These are phyloP conservation scores for Rallus limicola DNA, from an alignment of 2,113 vertebrate genomes.

Conservation along the genomic window DNA sequence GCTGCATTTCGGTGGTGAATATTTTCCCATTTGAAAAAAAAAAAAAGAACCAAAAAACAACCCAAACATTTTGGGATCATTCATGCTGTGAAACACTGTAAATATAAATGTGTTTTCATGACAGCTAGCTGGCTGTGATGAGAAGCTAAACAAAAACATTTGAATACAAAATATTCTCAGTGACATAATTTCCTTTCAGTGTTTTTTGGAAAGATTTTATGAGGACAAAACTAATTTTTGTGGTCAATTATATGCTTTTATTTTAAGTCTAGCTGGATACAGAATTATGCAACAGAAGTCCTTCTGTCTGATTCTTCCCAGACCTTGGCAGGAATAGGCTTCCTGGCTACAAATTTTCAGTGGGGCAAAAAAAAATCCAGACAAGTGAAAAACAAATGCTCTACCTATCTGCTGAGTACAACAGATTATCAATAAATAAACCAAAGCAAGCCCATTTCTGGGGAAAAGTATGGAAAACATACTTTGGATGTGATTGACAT, in stretches of 20 bases:
- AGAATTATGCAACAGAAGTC: constrained; percentile 62
- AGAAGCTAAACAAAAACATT: constrained; percentile 60
- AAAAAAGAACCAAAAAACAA: neutral
- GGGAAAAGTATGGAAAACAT: neutral
- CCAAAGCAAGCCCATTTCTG: neutral
- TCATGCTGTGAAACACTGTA: constrained; percentile 30
- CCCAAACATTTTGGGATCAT: constrained; percentile 8
- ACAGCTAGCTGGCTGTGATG: constrained; percentile 41
- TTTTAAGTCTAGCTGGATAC: constrained; percentile 62
- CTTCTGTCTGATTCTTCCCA: constrained; percentile 72
- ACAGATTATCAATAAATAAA: neutral
- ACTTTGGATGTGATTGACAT: neutral
- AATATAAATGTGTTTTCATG: constrained; percentile 39
- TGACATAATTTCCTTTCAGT: constrained; percentile 64
- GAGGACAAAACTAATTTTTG: constrained; percentile 68
- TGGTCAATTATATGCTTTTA: constrained; percentile 65
- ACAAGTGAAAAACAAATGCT: constrained; percentile 39
- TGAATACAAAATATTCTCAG: constrained; percentile 52
- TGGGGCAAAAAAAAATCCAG: neutral
- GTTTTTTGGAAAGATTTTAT: constrained; percentile 66
- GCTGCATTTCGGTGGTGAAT: neutral
- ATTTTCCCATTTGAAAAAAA: neutral
- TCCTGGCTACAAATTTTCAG: constrained; percentile 53
- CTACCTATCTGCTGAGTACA: neutral
- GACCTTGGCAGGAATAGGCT: constrained; percentile 43